Percentiles rank a stretch among this genome's conserved stretches.
Evolutionary conservation across 2,113 vertebrate species (phyloP).

Genomic region (Arizona elegans): DNA sequence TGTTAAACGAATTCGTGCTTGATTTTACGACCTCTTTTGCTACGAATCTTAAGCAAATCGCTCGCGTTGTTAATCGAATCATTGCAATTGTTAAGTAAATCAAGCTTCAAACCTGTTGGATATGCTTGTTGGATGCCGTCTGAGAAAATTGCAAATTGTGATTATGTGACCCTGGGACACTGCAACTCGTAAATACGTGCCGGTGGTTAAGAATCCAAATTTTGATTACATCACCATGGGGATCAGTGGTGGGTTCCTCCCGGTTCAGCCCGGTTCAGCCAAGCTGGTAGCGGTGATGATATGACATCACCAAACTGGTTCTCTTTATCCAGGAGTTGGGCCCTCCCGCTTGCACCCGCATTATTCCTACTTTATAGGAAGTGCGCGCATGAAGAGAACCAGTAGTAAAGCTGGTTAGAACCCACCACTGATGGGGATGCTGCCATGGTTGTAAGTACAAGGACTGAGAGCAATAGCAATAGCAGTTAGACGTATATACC

Average conservation of each 20-base stretch:
- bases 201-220: neutral
- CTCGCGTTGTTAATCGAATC: neutral
- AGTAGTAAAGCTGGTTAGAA: no score
- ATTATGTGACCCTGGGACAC: neutral
- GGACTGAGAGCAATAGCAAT: neutral
- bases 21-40: neutral
- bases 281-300: no score
- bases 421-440: neutral
- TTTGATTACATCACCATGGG: neutral
- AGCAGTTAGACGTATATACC: no score
- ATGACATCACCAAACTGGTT: no score
- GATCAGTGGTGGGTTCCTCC: neutral
- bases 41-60: neutral
- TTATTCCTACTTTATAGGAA: no score
- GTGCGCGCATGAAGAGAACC: no score
- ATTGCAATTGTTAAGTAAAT: neutral
- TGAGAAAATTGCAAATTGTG: neutral
- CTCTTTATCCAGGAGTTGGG: no score
- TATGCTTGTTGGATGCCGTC: neutral
- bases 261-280: no score
- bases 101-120: neutral
- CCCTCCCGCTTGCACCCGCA: no score
- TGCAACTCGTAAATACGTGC: neutral
- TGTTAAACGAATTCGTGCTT: neutral
- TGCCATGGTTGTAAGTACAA: neutral